Base-by-base conservation (phyloP, 1,140 invertebrate species). In the Apis florea region DNA sequence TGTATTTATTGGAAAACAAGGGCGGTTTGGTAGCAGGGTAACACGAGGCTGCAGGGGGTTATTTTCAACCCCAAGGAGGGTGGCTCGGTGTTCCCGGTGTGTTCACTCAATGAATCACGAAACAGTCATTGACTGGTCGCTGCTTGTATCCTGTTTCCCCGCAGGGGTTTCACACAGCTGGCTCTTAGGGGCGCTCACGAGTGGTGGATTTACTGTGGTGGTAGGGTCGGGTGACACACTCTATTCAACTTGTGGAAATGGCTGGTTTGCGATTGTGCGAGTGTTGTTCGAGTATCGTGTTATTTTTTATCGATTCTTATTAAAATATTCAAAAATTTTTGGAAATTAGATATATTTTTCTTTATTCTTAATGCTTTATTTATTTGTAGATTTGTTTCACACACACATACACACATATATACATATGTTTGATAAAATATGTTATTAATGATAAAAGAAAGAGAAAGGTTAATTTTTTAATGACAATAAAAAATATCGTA, bases 1-100 rank as follows among this genome's bases (percentile, higher is more conserved):
- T 90, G 91, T 93, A 90, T 92, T 93, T 93, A 93, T 93, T 93
- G 92, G 92, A 93, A 93, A 93, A 93, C 92, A 92, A 93, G 92
- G 92, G 92, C 90, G 90, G 91, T 92, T 92, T 82, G 89, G 89
- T 93, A 93, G 81, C 91, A 93, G 92, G 92, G 58, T 85, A 89
- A 73, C 92, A 93, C 85, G 92, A 90, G 73, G 74, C 49, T 61
- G 56, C 73, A 82, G 87, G 71, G 78, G 79, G 88, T 91, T 49
- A 86, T 85, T 89, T 89, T 84, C 89, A 91, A 88, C 92, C 92
- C 88, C 84, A 73, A 77, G 58, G 82, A 86, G 90, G 87, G 87
- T 85, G 84, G 87, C 84, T 83, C 1, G 26, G 31, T 40, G 84
- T 54, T 61, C 66, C 68, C 69, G 78, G 82, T 68, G 64, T 68